Conservation (phyloP, 2,113 vertebrate genomes). For the Cyprinodon tularosa region DNA sequence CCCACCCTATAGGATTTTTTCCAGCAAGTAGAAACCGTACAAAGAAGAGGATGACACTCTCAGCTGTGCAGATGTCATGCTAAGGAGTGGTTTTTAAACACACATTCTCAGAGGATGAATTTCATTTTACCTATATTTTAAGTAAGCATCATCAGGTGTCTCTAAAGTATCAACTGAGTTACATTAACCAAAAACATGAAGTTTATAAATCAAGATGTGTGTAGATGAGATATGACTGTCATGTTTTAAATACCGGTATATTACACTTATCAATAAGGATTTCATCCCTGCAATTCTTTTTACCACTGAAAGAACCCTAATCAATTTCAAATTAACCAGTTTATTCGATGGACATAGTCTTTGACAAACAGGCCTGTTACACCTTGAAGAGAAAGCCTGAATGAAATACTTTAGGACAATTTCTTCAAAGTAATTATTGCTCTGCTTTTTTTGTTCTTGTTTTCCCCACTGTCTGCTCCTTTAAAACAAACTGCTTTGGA, state of each 20-base stretch:
- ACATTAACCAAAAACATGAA: not conserved
- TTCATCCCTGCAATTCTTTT: constrained; percentile 50
- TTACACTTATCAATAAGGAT: constrained; percentile 14
- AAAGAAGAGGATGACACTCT: constrained; percentile 73
- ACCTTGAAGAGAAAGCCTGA: constrained; percentile 72
- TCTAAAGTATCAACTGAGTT: not conserved
- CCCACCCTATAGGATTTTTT: constrained; percentile 71
- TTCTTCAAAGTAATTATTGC: constrained; percentile 79
- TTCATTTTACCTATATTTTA: constrained; percentile 35
- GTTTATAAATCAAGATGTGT: not conserved
- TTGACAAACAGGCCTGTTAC: constrained; percentile 79
- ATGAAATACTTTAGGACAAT: constrained; percentile 75
- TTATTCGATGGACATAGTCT: constrained; percentile 75
- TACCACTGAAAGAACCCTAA: constrained; percentile 67
- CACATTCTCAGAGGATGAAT: constrained; percentile 23
- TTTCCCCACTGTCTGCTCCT: constrained; percentile 39
- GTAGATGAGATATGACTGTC: not conserved
- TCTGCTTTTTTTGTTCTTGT: constrained; percentile 55
- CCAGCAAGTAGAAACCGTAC: constrained; percentile 57
- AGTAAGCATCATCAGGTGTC: not conserved
- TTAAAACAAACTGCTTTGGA: constrained; percentile 79
- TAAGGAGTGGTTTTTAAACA: constrained; percentile 26
- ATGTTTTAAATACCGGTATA: constrained; percentile 48
- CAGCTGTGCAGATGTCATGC: constrained; percentile 15
- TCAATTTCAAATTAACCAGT: constrained; percentile 80